phyloP scores from a whole-genome alignment of 2,888 invertebrate species.

The Teleogryllus oceanicus region DNA sequence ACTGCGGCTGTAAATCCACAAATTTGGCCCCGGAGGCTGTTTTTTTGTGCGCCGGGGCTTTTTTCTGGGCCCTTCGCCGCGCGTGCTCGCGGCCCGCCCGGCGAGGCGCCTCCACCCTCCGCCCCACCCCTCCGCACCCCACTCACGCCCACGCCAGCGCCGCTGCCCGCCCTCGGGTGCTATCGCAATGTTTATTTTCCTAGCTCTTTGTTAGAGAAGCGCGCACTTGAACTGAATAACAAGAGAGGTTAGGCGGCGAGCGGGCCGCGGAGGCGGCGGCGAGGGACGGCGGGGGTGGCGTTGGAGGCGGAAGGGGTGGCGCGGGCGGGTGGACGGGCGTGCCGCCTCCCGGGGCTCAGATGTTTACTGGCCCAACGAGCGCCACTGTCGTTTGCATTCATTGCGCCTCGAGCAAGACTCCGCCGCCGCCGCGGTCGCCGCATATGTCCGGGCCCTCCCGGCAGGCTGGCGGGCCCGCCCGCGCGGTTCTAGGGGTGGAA shows the following conservation, averaged over 20 bases:
- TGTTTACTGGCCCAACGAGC: conserved; percentile 18
- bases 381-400: conserved; percentile 8
- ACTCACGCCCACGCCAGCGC: too few species aligned
- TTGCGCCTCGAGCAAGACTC: background rate
- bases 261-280: too few species aligned
- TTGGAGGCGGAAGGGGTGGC: too few species aligned
- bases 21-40: background rate
- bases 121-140: too few species aligned
- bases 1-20: conserved; percentile 18
- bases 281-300: too few species aligned
- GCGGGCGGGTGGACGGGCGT: too few species aligned
- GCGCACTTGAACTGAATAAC: conserved; percentile 18
- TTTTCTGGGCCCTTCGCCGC: background rate
- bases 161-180: background rate
- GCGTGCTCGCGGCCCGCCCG: background rate
- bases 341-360: background rate
- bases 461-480: too few species aligned
- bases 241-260: background rate
- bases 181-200: conserved; percentile 1
- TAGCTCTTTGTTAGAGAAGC: background rate
- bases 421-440: too few species aligned
- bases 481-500: background rate
- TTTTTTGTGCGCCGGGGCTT: background rate
- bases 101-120: background rate
- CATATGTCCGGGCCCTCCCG: too few species aligned